Percentiles rank a stretch among this genome's conserved stretches.
These are phyloP conservation scores for Strix aluco DNA, from an alignment of 2,113 vertebrate species.

Conservation along the genomic window DNA sequence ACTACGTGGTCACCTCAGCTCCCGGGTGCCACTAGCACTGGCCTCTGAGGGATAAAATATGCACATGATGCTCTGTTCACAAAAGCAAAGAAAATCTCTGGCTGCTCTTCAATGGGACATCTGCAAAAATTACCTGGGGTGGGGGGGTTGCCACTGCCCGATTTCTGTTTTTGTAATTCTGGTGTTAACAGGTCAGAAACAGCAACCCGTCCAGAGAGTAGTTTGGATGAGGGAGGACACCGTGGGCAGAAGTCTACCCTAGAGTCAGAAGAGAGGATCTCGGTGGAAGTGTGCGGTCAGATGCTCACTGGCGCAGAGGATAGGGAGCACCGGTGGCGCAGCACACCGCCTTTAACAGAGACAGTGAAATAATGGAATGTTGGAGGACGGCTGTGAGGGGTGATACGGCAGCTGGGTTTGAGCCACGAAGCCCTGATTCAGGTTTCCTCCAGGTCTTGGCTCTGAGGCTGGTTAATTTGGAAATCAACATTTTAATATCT, in stretches of 20 bases:
- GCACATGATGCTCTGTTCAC: background rate
- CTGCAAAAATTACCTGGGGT: background rate
- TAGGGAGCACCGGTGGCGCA: background rate
- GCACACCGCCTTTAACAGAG: background rate
- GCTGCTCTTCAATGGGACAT: background rate
- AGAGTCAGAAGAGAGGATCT: background rate
- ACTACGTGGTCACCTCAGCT: background rate
- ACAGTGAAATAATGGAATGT: rapidly evolving
- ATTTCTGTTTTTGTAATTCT: background rate
- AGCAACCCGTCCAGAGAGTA: background rate
- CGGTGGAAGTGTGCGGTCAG: rapidly evolving
- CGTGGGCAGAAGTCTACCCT: background rate
- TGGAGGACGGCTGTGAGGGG: background rate
- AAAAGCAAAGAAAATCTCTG: background rate
- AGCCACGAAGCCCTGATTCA: background rate
- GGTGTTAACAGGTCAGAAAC: background rate
- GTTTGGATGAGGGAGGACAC: background rate
- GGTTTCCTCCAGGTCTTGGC: background rate
- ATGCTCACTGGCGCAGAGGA: rapidly evolving
- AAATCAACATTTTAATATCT: background rate
- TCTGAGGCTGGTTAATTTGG: background rate
- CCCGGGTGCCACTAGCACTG: background rate
- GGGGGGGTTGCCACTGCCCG: rapidly evolving
- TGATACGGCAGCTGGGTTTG: background rate
- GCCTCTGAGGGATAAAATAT: background rate